These are phyloP conservation scores for Melanocharis versteri DNA, from an alignment of 2,113 vertebrate genomes.

Conservation along the genomic window DNA sequence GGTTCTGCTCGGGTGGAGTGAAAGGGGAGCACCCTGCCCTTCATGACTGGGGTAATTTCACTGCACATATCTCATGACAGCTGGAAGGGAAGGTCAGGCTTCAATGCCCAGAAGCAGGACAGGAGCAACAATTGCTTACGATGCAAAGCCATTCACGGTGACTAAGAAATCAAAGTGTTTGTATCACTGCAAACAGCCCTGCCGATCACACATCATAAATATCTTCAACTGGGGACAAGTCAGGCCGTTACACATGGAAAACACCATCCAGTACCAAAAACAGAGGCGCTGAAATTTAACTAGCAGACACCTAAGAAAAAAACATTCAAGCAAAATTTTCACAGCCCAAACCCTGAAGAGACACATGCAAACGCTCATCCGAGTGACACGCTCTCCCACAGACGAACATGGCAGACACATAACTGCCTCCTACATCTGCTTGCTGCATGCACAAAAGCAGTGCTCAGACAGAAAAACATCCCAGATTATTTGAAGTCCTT, in stretches of 20 bases:
- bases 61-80: background rate
- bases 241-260: background rate
- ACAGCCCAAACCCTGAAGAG: background rate
- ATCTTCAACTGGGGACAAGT: background rate
- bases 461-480: background rate
- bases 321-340: background rate
- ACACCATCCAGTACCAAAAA: background rate
- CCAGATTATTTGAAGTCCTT: background rate
- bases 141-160: background rate
- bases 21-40: background rate
- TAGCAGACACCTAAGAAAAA: background rate
- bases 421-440: background rate
- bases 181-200: background rate
- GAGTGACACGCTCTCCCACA: background rate
- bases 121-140: background rate
- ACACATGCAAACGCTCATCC: background rate
- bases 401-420: background rate
- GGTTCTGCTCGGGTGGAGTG: background rate
- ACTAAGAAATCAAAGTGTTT: background rate
- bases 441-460: background rate
- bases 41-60: accelerated
- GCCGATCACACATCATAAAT: background rate
- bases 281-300: background rate
- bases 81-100: background rate
- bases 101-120: background rate